Percentiles rank a stretch among this genome's conserved stretches.
These are phyloP conservation scores for Chaetodon trifascialis DNA, from an alignment of 2,113 vertebrate genomes.

Conservation along the genomic window DNA sequence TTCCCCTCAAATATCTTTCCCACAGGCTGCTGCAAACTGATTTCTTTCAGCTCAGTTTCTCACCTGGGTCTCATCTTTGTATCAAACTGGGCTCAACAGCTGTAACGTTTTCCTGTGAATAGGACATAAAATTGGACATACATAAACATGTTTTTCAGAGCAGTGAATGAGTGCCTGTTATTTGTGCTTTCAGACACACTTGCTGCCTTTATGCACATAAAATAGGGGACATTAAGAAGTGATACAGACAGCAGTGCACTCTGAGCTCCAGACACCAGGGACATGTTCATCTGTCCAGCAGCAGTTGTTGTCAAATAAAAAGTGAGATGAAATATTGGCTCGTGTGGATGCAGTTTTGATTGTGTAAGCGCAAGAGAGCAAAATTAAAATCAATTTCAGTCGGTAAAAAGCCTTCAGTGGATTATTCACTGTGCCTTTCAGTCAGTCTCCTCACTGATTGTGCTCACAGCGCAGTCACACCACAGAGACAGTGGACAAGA, in stretches of 20 bases:
- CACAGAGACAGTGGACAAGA: background rate
- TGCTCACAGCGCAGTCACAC: background rate
- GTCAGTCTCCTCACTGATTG: background rate
- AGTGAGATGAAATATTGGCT: background rate
- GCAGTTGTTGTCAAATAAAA: background rate
- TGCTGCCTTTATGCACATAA: constrained; percentile 11
- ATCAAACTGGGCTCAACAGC: background rate
- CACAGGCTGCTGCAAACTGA: background rate
- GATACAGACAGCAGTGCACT: background rate
- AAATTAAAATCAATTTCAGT: background rate
- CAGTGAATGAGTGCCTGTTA: background rate
- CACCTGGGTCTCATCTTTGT: background rate
- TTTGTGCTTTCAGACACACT: constrained; percentile 7
- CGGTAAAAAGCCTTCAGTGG: background rate
- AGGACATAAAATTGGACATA: background rate
- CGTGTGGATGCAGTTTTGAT: background rate
- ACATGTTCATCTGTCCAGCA: constrained; percentile 3
- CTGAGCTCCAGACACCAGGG: background rate
- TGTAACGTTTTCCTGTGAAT: background rate
- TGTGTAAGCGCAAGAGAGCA: background rate
- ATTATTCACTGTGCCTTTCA: background rate
- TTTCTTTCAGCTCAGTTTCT: background rate
- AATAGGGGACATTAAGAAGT: constrained; percentile 34
- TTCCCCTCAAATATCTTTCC: background rate
- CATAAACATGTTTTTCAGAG: background rate